phyloP scores from a whole-genome alignment of 2,113 vertebrate species.

The Pteruthius melanotis region DNA sequence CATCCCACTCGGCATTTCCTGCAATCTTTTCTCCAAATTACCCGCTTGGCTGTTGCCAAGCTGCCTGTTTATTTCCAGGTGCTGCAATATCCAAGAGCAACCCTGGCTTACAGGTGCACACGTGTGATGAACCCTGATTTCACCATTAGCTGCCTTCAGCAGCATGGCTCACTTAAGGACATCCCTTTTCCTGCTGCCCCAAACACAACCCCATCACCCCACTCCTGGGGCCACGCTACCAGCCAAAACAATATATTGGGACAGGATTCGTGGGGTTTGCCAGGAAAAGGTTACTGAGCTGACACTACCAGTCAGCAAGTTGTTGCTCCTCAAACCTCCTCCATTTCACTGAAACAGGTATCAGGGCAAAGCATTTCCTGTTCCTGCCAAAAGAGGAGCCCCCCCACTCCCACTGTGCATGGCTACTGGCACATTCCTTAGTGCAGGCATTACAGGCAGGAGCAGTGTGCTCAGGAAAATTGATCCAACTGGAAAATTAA shows the following conservation, averaged over 20 bases:
- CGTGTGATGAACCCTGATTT: accelerated
- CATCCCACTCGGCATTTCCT: accelerated
- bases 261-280: neutral
- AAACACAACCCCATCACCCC: neutral
- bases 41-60: neutral
- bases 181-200: neutral
- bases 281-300: neutral
- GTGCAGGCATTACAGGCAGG: neutral
- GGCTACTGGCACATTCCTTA: accelerated
- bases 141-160: neutral
- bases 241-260: accelerated
- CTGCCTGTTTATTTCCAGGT: neutral
- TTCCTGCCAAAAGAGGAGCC: neutral
- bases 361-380: neutral
- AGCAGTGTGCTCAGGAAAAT: neutral
- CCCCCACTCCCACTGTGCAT: accelerated
- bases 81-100: accelerated
- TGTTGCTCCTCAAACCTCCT: neutral
- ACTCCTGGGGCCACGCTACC: accelerated
- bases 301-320: accelerated
- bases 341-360: neutral
- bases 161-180: neutral
- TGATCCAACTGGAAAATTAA: neutral
- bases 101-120: neutral
- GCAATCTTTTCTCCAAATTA: neutral